Evolutionary conservation across 2,888 invertebrate genomes (phyloP), one percentile per base, ranked within the genome.

Genomic region (Polyommatus iphigenia): DNA sequence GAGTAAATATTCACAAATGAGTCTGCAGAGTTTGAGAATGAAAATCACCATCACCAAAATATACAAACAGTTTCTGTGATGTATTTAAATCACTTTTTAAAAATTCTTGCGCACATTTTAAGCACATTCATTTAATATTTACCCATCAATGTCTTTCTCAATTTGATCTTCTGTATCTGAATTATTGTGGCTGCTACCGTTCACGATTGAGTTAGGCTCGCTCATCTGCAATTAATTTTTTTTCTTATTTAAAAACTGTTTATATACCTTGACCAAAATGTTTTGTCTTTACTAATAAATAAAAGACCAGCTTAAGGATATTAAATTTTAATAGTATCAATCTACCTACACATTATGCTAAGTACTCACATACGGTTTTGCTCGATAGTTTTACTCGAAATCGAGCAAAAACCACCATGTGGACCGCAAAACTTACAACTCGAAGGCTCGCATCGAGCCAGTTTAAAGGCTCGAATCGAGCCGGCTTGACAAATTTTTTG

Each of bases 61-160:
- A 67, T 67, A 67, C 67, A 67, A 67, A 67, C 29, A 67, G 67
- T 67, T 67, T 67, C 13, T 67, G 29, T 32, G 29, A 59, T 5
- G 59, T 59, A 8, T 59, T n/a, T 29, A 4, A 18, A 46, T 54
- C 75, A 75, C 5, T 13, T 41, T 76, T 71, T 1, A 29, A 41
- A 75, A 20, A 20, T 71, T 78, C 29, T 36, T 57, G 76, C 76
- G 41, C 78, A 71, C 59, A 71, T 24, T 29, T 20, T 24, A 57
- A 57, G 50, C 79, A 76, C 71, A 71, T 76, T 77, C 77, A 79
- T 77, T 59, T 79, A 81, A 90, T 91, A 92, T 88, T 93, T 94
- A 94, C 94, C 94, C 88, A 87, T 93, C 88, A 88, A 94, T 89
- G 85, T 90, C 89, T 91, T 90, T 92, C 85, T 93, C 93, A 87